A percentile compares a stretch with the other conserved stretches of the same genome.
Conservation (phyloP, 2,888 invertebrate species). For the Phyllotreta striolata region DNA sequence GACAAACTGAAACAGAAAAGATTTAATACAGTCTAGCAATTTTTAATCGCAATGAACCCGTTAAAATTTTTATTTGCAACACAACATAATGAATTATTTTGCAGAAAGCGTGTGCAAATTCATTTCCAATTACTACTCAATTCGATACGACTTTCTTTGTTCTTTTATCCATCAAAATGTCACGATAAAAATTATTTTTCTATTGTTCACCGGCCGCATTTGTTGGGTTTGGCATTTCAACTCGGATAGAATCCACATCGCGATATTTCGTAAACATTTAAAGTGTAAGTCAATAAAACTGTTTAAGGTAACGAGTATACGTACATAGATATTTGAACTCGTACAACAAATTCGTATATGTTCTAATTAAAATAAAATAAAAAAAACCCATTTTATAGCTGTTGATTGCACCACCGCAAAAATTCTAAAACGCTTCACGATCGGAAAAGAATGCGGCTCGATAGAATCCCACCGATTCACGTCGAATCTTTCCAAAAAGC, state of each 20-base stretch:
- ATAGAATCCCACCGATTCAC: background rate
- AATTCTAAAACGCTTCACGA: slow-evolving; percentile 1
- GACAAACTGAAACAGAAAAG: slow-evolving; percentile 75
- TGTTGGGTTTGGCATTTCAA: background rate
- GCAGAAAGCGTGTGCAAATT: background rate
- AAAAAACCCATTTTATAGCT: too few relatives aligned
- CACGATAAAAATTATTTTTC: slow-evolving; percentile 5
- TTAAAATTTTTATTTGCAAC: background rate
- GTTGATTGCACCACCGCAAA: too few relatives aligned
- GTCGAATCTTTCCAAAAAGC: too few relatives aligned
- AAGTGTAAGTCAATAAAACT: too few relatives aligned
- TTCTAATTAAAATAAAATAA: too few relatives aligned
- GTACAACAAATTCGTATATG: too few relatives aligned
- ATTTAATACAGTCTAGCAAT: background rate
- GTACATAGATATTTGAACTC: too few relatives aligned
- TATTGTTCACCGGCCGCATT: background rate
- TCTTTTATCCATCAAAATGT: slow-evolving; percentile 1
- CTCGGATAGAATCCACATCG: too few relatives aligned
- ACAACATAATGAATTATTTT: background rate
- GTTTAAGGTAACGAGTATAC: too few relatives aligned
- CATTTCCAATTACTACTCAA: background rate
- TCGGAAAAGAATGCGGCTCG: background rate
- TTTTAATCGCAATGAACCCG: background rate
- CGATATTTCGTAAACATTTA: background rate
- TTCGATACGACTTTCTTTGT: slow-evolving; percentile 1